A percentile compares a stretch with the other conserved stretches of the same genome.
Evolutionary conservation across 2,113 vertebrate genomes (phyloP).

Genomic region (Cavia porcellus): DNA sequence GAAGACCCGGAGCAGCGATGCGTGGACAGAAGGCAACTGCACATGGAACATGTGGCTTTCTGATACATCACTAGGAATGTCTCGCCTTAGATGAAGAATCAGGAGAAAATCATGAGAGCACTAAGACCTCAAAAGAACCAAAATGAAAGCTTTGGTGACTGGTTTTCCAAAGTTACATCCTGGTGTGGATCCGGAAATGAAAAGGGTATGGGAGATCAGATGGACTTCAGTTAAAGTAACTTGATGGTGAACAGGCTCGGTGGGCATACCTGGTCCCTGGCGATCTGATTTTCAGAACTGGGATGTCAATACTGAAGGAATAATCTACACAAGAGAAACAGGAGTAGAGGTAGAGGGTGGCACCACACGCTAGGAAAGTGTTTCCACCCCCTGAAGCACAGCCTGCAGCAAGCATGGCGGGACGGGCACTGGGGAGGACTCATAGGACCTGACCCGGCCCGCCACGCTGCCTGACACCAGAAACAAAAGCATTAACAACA

Average conservation of each 20-base stretch:
- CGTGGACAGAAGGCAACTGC: slow-evolving; percentile 59
- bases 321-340: slow-evolving; percentile 86
- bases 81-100: slow-evolving; percentile 77
- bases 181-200: slow-evolving; percentile 83
- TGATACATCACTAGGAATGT: slow-evolving; percentile 70
- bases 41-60: slow-evolving; percentile 43
- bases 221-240: slow-evolving; percentile 83
- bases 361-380: slow-evolving; percentile 79
- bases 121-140: slow-evolving; percentile 83
- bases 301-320: slow-evolving; percentile 86
- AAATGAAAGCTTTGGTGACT: slow-evolving; percentile 79
- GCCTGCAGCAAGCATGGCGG: slow-evolving; percentile 69
- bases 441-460: slow-evolving; percentile 65
- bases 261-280: slow-evolving; percentile 86
- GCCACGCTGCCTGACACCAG: slow-evolving; percentile 73
- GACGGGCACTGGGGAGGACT: slow-evolving; percentile 62
- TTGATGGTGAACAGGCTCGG: slow-evolving; percentile 84
- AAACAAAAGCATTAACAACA: slow-evolving; percentile 78
- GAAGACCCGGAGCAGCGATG: slow-evolving; percentile 70
- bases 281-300: slow-evolving; percentile 86
- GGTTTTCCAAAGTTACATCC: slow-evolving; percentile 77
- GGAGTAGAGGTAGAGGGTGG: slow-evolving; percentile 85
- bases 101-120: slow-evolving; percentile 78
- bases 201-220: slow-evolving; percentile 83
- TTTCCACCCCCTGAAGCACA: slow-evolving; percentile 78